Evolutionary conservation across 2,888 invertebrate species (phyloP).

Genomic region (Cheilosia pagana): DNA sequence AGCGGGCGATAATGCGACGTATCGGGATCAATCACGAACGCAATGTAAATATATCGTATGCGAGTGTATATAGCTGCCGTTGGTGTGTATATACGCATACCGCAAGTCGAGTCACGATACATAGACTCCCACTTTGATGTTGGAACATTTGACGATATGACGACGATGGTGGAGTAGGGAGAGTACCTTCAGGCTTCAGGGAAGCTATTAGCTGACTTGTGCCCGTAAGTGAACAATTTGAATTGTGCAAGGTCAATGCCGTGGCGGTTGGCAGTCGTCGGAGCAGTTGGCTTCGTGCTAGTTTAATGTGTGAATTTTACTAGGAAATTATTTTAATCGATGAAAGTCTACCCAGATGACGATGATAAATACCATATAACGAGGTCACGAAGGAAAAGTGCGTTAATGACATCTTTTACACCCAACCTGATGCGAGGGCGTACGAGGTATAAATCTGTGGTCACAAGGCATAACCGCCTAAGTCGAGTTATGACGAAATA

Average conservation of each 20-base stretch:
- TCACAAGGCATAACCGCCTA: too few species aligned
- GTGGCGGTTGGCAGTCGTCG: not conserved
- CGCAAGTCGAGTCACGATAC: conserved; percentile 56
- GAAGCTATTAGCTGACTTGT: conserved; percentile 45
- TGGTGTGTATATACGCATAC: conserved; percentile 32
- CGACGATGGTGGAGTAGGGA: not conserved
- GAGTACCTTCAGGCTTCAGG: not conserved
- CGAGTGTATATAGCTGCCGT: not conserved
- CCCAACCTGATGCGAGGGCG: conserved; percentile 15
- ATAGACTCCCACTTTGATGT: conserved; percentile 32
- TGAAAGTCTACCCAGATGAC: conserved; percentile 21
- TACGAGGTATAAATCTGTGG: too few species aligned
- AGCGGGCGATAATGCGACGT: not conserved
- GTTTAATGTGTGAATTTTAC: conserved; percentile 34
- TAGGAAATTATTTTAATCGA: conserved; percentile 57
- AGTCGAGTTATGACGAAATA: too few species aligned
- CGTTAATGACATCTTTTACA: conserved; percentile 61
- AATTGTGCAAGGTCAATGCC: conserved; percentile 60
- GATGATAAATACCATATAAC: conserved; percentile 51
- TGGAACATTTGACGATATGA: conserved; percentile 9
- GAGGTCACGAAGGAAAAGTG: conserved; percentile 56
- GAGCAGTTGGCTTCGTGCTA: conserved; percentile 7
- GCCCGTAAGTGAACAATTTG: conserved; percentile 28
- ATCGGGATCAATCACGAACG: conserved; percentile 59
- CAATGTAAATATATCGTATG: conserved; percentile 24